These are phyloP conservation scores for Poliocrania exsul DNA, from an alignment of 2,797 vertebrate genomes.

Conservation along the genomic window DNA sequence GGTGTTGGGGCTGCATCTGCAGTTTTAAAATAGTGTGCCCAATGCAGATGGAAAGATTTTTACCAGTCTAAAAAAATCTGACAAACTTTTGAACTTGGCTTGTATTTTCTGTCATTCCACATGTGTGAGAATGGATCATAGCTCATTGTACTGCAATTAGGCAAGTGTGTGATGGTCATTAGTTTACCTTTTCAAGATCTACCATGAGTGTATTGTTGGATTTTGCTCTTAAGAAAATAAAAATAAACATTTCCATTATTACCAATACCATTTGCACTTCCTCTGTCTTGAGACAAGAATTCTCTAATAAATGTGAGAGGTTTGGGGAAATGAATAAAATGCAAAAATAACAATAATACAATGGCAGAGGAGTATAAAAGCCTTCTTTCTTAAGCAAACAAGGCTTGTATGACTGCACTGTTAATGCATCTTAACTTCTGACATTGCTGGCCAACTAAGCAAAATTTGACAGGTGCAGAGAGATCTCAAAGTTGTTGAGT, in stretches of 20 bases:
- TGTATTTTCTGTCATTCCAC: constrained; percentile 50
- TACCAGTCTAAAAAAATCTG: background rate
- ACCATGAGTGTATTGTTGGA: constrained; percentile 12
- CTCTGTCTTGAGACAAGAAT: constrained; percentile 3
- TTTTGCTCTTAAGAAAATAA: constrained; percentile 51
- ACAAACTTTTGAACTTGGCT: constrained; percentile 27
- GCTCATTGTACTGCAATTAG: constrained; percentile 17
- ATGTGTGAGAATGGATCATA: constrained; percentile 52
- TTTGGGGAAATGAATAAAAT: background rate
- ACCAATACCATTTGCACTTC: background rate
- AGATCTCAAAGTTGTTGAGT: background rate
- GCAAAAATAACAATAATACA: background rate
- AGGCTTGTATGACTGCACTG: background rate
- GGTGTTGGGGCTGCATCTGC: constrained; percentile 18
- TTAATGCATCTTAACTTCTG: background rate
- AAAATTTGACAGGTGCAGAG: background rate
- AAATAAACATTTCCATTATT: constrained; percentile 26
- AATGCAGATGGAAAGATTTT: background rate
- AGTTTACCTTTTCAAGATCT: constrained; percentile 44
- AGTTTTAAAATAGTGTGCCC: background rate
- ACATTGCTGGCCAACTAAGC: background rate
- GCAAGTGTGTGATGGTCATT: constrained; percentile 49
- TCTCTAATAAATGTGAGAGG: background rate
- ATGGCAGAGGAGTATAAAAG: background rate
- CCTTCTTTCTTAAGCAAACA: background rate